These are phyloP conservation scores for Peromyscus melanophrys DNA, from an alignment of 2,797 vertebrate genomes.

Conservation along the genomic window DNA sequence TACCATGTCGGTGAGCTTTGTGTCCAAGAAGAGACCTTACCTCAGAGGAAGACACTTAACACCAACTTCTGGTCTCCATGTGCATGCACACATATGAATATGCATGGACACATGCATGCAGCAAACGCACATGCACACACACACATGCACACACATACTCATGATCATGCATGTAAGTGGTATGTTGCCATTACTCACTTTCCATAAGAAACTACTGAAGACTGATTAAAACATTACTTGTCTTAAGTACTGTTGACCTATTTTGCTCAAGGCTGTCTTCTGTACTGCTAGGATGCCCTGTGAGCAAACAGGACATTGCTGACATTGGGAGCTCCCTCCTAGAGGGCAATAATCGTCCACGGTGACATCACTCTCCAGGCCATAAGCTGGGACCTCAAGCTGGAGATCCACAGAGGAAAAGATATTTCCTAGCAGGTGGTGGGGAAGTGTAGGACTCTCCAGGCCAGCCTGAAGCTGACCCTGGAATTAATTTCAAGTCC, in stretches of 20 bases:
- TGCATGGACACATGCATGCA: not conserved
- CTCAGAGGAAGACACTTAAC: not conserved
- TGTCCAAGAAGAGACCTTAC: not conserved
- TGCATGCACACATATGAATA: not conserved
- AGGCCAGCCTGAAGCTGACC: not conserved
- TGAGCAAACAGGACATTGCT: conserved; percentile 40
- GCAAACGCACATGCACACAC: not conserved
- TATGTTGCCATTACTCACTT: conserved; percentile 77
- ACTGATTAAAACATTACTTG: conserved; percentile 88
- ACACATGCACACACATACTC: not conserved
- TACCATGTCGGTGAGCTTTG: not conserved
- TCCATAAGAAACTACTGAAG: conserved; percentile 85
- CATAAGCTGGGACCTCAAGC: not conserved
- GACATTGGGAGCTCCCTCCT: conserved; percentile 39
- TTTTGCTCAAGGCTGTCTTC: conserved; percentile 83
- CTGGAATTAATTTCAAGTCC: not conserved
- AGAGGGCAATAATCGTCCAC: not conserved
- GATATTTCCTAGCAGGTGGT: not conserved
- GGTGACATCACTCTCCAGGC: not conserved
- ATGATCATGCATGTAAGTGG: not conserved
- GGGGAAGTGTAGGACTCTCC: not conserved
- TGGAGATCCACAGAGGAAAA: not conserved
- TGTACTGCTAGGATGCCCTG: conserved; percentile 67
- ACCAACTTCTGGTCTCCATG: not conserved
- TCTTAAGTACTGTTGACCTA: conserved; percentile 86